Conservation (phyloP, 2,113 vertebrate genomes). For the Indri indri region DNA sequence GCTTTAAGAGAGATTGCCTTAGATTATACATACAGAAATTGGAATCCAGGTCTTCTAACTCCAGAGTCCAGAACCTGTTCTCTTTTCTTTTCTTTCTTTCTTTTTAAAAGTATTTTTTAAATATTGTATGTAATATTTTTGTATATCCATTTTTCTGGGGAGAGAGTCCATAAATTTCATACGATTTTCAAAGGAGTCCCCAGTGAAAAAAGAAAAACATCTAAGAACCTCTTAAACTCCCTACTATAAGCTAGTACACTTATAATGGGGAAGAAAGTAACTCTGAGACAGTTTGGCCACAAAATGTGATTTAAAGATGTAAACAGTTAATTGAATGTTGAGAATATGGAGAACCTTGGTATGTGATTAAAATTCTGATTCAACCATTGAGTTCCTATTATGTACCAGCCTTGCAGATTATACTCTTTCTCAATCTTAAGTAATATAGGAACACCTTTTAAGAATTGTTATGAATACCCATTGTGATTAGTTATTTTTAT, state of each 20-base stretch:
- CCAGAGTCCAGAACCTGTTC: not conserved
- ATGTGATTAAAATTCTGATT: constrained; percentile 32
- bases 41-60: not conserved
- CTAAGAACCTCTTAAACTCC: not conserved
- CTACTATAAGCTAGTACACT: not conserved
- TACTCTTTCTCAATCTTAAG: not conserved
- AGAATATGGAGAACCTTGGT: not conserved
- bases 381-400: not conserved
- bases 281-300: not conserved
- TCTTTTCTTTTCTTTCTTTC: not conserved
- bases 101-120: not conserved
- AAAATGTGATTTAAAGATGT: not conserved
- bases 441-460: not conserved
- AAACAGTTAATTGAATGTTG: not conserved
- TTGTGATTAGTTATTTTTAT: constrained; percentile 23
- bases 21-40: not conserved
- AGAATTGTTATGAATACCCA: not conserved
- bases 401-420: not conserved
- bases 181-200: not conserved
- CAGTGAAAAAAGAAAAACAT: not conserved
- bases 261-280: not conserved
- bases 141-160: not conserved
- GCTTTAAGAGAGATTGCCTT: not conserved
- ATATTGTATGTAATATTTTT: not conserved
- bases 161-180: not conserved